A percentile compares a stretch with the other conserved stretches of the same genome.
phyloP scores from a whole-genome alignment of 2,113 vertebrate species.

The Grallaria varia region DNA sequence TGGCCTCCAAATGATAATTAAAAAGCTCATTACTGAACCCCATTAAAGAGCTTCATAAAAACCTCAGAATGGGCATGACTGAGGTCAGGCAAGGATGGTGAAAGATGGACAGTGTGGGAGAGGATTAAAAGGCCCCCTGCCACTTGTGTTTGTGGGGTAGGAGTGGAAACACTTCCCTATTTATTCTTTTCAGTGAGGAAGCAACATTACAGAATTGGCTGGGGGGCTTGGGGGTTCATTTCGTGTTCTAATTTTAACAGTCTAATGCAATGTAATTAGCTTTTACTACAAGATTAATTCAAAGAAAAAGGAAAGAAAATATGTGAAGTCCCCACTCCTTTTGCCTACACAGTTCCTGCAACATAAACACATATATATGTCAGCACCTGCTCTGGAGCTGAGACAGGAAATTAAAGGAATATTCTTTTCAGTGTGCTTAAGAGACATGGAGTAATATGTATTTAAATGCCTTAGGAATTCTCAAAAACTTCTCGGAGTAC shows the following conservation, averaged over 20 bases:
- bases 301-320: not conserved
- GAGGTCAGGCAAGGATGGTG: not conserved
- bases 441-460: not conserved
- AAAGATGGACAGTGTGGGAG: not conserved
- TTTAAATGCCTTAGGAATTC: not conserved
- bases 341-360: not conserved
- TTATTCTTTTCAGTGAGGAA: not conserved
- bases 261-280: not conserved
- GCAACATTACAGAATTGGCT: not conserved
- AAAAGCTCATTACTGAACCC: slow-evolving; percentile 9
- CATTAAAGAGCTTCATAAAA: not conserved
- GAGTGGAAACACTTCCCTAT: not conserved
- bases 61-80: not conserved
- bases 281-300: not conserved
- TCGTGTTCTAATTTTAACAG: not conserved
- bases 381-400: not conserved
- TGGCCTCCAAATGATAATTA: slow-evolving; percentile 5
- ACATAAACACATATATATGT: not conserved
- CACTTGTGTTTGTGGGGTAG: not conserved
- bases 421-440: not conserved
- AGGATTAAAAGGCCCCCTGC: not conserved
- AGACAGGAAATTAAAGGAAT: not conserved
- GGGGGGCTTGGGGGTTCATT: not conserved
- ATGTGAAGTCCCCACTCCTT: not conserved
- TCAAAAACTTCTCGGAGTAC: not conserved